Evolutionary conservation across 2,113 vertebrate species (phyloP), one percentile per base, ranked within the genome.

Genomic region (Thunnus thynnus): DNA sequence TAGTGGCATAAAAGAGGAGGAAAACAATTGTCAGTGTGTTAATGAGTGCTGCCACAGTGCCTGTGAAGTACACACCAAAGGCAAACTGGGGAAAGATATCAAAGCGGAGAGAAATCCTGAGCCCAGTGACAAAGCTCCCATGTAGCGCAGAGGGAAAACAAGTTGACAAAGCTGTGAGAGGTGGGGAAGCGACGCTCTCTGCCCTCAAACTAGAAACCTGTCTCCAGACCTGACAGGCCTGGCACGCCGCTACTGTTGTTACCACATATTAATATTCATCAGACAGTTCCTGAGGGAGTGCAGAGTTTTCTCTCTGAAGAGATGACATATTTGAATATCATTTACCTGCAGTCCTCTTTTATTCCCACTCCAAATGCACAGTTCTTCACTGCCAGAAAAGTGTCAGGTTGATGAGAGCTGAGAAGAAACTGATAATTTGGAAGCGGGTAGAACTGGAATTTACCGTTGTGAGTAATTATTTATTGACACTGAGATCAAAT

Each of bases 191-290:
- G 62, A 70, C 73, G 77, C 89, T 79, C 87, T 86, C 82, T 93
- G 87, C 82, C 88, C 90, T 84, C 78, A 78, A 83, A 91, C 73
- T 57, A 71, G 74, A 58, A 88, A 62, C 63, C 82, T 78, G 84
- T 91, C 88, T 88, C 77, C 76, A 76, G 68, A 82, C 86, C 90
- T 90, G 89, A 91, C 93, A 89, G 72, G 84, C 78, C 64, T 92
- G 80, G 82, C 78, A 77, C 44, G n/a, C 80, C 14, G 64, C 83
- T 71, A n/a, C 88, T 79, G 88, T 78, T 88, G 86, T 93, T 91
- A 86, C 68, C 82, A 54, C 77, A 13, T 75, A 91, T 93, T 90
- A 93, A 94, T 94, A 94, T 93, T 94, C 90, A 93, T 93, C 89
- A 81, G 76, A 68, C 72, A 11, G 75, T 41, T 92, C 91, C 91